Percentiles rank a stretch among this genome's conserved stretches.
Conservation (phyloP, 2,888 invertebrate genomes). For the Drosophila kokeensis region DNA sequence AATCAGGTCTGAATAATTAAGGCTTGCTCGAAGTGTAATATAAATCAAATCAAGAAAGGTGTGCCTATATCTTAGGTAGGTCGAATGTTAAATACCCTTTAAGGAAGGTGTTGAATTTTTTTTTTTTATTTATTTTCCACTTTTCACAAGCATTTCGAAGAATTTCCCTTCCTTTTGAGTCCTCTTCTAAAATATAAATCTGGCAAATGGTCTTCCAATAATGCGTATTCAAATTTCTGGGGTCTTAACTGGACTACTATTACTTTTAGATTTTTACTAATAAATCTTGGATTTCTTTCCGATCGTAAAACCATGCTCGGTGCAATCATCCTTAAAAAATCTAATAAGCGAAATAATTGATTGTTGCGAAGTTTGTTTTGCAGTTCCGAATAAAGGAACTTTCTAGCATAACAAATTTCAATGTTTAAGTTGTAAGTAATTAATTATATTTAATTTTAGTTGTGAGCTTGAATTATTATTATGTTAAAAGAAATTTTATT, state of each 20-base stretch:
- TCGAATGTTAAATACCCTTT: not conserved
- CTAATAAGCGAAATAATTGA: too few species aligned
- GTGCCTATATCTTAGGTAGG: fast-evolving
- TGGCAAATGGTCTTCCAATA: not conserved
- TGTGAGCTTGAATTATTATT: not conserved
- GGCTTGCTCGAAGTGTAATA: not conserved
- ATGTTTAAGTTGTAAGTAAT: not conserved
- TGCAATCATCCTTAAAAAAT: not conserved
- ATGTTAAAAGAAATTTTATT: fast-evolving
- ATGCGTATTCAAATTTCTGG: too few species aligned
- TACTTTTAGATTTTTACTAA: not conserved
- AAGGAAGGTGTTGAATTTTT: fast-evolving
- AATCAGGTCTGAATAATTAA: slow-evolving; percentile 1
- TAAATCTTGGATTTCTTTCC: not conserved
- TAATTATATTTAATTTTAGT: not conserved
- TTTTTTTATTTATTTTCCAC: not conserved
- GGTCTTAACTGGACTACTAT: not conserved
- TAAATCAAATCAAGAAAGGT: not conserved
- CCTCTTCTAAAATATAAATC: not conserved
- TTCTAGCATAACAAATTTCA: not conserved
- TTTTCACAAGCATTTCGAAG: not conserved
- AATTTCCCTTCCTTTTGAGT: too few species aligned
- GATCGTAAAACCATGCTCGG: not conserved
- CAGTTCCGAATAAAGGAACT: not conserved
- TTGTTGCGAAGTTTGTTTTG: not conserved